These are phyloP conservation scores for Theonella swinhoei DNA, from an alignment of 37 sponge, comb jelly and placozoan species.

Conservation along the genomic window DNA sequence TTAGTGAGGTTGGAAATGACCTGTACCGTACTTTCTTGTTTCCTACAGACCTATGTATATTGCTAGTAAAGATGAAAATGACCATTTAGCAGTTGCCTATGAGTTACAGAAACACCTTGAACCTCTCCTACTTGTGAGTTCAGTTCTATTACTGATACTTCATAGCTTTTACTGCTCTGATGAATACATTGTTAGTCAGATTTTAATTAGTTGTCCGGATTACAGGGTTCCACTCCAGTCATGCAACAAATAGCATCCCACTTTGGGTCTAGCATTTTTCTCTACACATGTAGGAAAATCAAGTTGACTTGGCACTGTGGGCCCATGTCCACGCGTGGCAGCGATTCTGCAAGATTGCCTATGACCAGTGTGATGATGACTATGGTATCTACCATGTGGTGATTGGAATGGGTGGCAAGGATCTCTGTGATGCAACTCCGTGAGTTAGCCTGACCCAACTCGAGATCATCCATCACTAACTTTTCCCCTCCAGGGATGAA, in stretches of 20 bases:
- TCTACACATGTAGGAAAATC: constrained; percentile 35
- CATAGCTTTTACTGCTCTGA: not conserved
- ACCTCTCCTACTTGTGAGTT: constrained; percentile 51
- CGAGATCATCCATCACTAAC: not conserved
- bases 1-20: too few relatives aligned
- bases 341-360: constrained; percentile 67
- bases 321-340: constrained; percentile 85
- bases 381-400: constrained; percentile 50
- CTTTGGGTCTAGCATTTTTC: too few relatives aligned
- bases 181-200: not conserved
- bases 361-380: constrained; percentile 25
- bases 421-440: constrained; percentile 23
- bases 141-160: not conserved
- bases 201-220: too few relatives aligned
- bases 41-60: constrained; percentile 78
- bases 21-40: too few relatives aligned
- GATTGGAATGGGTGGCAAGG: constrained; percentile 66
- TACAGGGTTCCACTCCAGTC: too few relatives aligned
- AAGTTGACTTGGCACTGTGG: constrained; percentile 75
- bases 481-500: not conserved
- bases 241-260: too few relatives aligned
- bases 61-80: constrained; percentile 37
- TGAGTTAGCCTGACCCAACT: not conserved
- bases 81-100: constrained; percentile 26
- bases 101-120: constrained; percentile 48